These are phyloP conservation scores for Zaprionus tsacasi DNA, from an alignment of 1,140 invertebrate genomes.

Conservation along the genomic window DNA sequence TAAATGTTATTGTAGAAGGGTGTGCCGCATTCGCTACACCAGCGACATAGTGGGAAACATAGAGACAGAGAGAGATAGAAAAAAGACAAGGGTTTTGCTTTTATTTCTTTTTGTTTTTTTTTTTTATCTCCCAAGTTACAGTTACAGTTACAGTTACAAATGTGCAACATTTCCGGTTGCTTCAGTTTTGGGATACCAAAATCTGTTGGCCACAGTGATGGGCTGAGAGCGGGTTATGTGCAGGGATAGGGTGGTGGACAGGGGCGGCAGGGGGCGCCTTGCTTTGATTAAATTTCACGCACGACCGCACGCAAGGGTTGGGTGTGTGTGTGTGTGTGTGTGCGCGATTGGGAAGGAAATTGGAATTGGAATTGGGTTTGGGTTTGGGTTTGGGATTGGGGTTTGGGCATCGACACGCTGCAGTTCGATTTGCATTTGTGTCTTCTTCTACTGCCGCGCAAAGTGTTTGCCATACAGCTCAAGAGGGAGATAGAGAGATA, in stretches of 20 bases:
- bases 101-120: neutral
- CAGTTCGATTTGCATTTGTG: slow-evolving; percentile 66
- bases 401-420: slow-evolving; percentile 2
- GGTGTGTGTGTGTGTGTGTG: slow-evolving; percentile 5
- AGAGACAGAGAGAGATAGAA: neutral
- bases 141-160: slow-evolving; percentile 67
- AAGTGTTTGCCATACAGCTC: slow-evolving; percentile 54
- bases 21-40: slow-evolving; percentile 38
- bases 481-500: slow-evolving; percentile 1
- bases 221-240: slow-evolving; percentile 43
- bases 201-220: slow-evolving; percentile 75
- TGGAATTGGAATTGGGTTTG: slow-evolving; percentile 19
- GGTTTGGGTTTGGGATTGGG: neutral
- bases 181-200: slow-evolving; percentile 72
- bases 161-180: slow-evolving; percentile 79
- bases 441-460: slow-evolving; percentile 36
- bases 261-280: slow-evolving; percentile 30
- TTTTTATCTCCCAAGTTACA: slow-evolving; percentile 13
- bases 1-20: slow-evolving; percentile 23
- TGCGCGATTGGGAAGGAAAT: slow-evolving; percentile 22
- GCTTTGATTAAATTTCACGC: slow-evolving; percentile 81
- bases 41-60: neutral
- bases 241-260: neutral
- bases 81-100: slow-evolving; percentile 23
- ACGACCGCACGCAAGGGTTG: slow-evolving; percentile 63